Conservation (phyloP, 2,888 invertebrate genomes). For the Zhengitettix transpicula region DNA sequence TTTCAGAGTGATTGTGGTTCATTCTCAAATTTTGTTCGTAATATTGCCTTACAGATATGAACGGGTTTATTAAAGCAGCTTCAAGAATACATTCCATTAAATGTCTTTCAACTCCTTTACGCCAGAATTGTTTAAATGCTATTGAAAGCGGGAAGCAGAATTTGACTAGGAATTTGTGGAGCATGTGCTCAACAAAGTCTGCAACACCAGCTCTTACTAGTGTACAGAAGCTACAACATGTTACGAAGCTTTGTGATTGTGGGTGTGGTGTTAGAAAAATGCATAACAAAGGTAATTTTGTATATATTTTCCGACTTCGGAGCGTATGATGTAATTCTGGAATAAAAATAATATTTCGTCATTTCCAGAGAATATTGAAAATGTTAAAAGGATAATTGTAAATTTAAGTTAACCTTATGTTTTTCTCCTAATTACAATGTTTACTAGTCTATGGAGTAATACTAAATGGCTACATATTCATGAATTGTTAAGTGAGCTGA, state of each 20-base stretch:
- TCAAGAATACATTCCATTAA: conserved; percentile 30
- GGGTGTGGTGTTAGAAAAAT: conserved; percentile 44
- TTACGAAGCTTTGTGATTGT: conserved; percentile 35
- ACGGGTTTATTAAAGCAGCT: conserved; percentile 45
- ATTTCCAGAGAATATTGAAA: too few relatives aligned
- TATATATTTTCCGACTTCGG: too few relatives aligned
- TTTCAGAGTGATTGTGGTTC: too few relatives aligned
- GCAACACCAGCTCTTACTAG: too few relatives aligned
- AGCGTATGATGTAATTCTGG: too few relatives aligned
- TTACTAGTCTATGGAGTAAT: too few relatives aligned
- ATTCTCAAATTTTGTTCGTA: too few relatives aligned
- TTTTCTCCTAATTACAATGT: too few relatives aligned
- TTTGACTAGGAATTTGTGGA: conserved; percentile 53
- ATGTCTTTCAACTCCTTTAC: conserved; percentile 16
- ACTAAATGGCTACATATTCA: background rate
- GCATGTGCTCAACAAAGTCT: conserved; percentile 36
- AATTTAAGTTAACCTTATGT: too few relatives aligned
- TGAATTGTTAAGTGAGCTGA: conserved; percentile 8
- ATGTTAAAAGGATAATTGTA: too few relatives aligned
- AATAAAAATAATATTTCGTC: too few relatives aligned
- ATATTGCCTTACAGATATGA: conserved; percentile 35
- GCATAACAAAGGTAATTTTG: conserved; percentile 50
- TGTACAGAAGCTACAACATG: too few relatives aligned
- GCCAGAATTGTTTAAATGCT: conserved; percentile 17
- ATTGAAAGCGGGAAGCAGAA: conserved; percentile 39